Percentiles rank a stretch among this genome's conserved stretches.
Conservation (phyloP, 2,113 vertebrate genomes). For the Ciconia maguari region DNA sequence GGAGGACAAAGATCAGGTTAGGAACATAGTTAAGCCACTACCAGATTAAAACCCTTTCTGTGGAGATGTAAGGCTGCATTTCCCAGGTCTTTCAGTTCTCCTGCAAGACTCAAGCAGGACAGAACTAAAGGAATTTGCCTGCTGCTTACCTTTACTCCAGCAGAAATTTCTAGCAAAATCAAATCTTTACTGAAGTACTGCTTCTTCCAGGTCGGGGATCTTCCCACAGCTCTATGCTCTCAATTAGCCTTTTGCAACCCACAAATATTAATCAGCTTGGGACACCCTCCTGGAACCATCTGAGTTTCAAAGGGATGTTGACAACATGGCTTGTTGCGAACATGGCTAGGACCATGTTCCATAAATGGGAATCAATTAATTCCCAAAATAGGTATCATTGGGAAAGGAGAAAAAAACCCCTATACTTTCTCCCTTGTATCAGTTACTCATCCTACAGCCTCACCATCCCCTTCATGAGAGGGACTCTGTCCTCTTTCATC, state of each 20-base stretch:
- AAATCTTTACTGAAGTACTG: background rate
- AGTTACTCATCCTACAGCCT: background rate
- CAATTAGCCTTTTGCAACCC: background rate
- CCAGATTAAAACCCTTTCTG: background rate
- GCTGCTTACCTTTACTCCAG: background rate
- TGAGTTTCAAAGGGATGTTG: background rate
- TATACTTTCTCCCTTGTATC: background rate
- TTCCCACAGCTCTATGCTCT: background rate
- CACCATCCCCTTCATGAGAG: background rate
- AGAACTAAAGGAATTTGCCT: background rate
- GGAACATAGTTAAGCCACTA: background rate
- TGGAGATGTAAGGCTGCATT: background rate
- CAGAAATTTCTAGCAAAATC: background rate
- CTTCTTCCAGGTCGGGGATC: background rate
- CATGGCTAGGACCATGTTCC: background rate
- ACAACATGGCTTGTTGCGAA: background rate
- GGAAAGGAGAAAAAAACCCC: background rate
- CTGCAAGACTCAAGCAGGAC: background rate
- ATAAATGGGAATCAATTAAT: background rate
- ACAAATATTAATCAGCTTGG: background rate
- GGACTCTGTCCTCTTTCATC: background rate
- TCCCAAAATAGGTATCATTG: background rate
- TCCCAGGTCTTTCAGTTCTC: background rate
- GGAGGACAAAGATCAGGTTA: background rate
- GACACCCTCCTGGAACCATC: background rate